A percentile compares a stretch with the other conserved stretches of the same genome.
Conservation (phyloP, 2,797 vertebrate species). For the Nannoperca obscura region DNA sequence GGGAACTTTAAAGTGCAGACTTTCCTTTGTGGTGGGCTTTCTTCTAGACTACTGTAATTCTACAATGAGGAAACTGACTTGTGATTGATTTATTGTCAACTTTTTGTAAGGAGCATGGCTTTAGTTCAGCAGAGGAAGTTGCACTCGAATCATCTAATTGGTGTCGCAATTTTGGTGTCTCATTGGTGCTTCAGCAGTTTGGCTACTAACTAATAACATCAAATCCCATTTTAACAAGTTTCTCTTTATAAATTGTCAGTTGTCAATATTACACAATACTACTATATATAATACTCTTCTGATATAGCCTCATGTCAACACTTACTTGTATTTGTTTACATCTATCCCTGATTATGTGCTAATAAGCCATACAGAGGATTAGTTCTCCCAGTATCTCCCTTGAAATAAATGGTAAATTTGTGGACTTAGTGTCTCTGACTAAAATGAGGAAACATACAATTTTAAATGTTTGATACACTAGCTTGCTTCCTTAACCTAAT, state of each 20-base stretch:
- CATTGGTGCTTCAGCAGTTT: background rate
- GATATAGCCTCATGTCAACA: background rate
- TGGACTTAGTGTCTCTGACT: background rate
- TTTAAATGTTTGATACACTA: background rate
- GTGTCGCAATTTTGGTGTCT: rapidly evolving
- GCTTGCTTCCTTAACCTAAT: background rate
- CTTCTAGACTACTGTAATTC: background rate
- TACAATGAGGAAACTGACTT: background rate
- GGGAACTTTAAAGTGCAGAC: background rate
- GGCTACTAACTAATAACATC: background rate
- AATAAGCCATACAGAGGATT: background rate
- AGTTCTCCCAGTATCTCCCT: background rate
- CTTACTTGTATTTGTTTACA: background rate
- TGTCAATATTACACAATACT: background rate
- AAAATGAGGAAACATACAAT: background rate
- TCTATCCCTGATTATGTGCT: background rate
- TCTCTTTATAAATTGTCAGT: background rate
- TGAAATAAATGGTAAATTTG: background rate
- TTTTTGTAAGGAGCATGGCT: background rate
- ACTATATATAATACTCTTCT: background rate
- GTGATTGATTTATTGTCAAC: background rate
- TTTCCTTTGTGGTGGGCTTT: background rate
- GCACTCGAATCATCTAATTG: background rate
- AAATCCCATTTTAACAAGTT: background rate
- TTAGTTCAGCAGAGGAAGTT: background rate